A percentile compares a stretch with the other conserved stretches of the same genome.
These are phyloP conservation scores for Virgularia gustaviana DNA, from an alignment of 92 coral and sea anemone species.

Conservation along the genomic window DNA sequence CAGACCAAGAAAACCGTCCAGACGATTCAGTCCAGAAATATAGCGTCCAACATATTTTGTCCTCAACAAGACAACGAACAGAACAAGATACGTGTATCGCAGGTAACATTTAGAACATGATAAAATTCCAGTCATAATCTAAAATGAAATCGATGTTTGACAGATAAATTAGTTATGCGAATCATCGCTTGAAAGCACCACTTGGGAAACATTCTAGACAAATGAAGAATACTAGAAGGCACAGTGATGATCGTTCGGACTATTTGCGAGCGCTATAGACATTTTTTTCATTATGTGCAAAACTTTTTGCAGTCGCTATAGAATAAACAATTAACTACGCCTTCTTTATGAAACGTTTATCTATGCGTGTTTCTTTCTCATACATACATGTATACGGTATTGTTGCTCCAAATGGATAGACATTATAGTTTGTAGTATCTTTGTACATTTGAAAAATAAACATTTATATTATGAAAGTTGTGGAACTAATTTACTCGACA, in stretches of 20 bases:
- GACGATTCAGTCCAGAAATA: background rate
- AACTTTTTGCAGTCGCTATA: too few relatives aligned
- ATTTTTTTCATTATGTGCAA: too few relatives aligned
- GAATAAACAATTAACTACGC: background rate
- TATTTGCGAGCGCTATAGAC: too few relatives aligned
- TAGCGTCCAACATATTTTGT: conserved; percentile 23
- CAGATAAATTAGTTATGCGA: conserved; percentile 34
- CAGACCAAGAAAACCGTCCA: background rate
- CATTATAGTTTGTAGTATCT: too few relatives aligned
- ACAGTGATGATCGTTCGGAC: too few relatives aligned
- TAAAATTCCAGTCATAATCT: background rate
- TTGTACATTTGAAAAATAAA: too few relatives aligned
- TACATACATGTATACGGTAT: too few relatives aligned
- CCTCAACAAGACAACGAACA: conserved; percentile 4
- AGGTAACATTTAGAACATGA: background rate
- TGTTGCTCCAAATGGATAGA: too few relatives aligned
- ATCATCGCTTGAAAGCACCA: conserved; percentile 12
- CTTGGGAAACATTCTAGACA: background rate
- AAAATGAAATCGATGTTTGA: conserved; percentile 37
- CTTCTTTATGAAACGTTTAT: background rate
- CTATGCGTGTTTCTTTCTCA: background rate
- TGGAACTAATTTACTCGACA: too few relatives aligned
- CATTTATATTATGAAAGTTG: too few relatives aligned
- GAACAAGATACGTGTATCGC: conserved; percentile 9
- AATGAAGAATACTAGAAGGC: too few relatives aligned